These are phyloP conservation scores for Elmis aenea DNA, from an alignment of 2,888 invertebrate genomes.

Conservation along the genomic window DNA sequence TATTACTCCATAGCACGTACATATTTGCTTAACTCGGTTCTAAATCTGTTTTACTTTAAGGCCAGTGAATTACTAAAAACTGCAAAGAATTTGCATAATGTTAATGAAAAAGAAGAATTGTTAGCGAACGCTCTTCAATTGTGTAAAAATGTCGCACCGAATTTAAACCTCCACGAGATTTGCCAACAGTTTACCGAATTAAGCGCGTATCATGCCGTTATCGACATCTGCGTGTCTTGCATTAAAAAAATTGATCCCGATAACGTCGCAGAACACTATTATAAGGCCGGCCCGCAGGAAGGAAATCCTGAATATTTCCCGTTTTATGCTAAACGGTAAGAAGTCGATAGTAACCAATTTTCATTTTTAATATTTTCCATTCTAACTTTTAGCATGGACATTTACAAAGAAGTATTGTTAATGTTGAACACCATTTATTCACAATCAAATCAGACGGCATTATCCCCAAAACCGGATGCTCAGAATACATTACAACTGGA, in stretches of 20 bases:
- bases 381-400: conserved; percentile 65
- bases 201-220: conserved; percentile 82
- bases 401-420: conserved; percentile 80
- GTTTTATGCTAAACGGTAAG: conserved; percentile 25
- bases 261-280: conserved; percentile 81
- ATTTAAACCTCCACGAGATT: conserved; percentile 77
- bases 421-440: conserved; percentile 57
- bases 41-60: no score
- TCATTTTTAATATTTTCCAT: not conserved
- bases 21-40: no score
- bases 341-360: not conserved
- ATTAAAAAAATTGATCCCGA: conserved; percentile 86
- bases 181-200: conserved; percentile 78
- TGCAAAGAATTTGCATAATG: conserved; percentile 69
- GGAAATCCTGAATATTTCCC: conserved; percentile 74
- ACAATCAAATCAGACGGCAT: not conserved
- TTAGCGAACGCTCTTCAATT: conserved; percentile 74
- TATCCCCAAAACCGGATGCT: not conserved
- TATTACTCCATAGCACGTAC: no score
- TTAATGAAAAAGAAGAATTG: conserved; percentile 71
- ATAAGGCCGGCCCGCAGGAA: conserved; percentile 73
- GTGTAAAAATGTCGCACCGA: conserved; percentile 84
- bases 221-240: conserved; percentile 80
- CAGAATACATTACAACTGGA: conserved; percentile 12
- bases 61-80: conserved; percentile 85